Base-by-base conservation (phyloP, 2,113 vertebrate genomes). In the Gnathonemus longibarbis region DNA sequence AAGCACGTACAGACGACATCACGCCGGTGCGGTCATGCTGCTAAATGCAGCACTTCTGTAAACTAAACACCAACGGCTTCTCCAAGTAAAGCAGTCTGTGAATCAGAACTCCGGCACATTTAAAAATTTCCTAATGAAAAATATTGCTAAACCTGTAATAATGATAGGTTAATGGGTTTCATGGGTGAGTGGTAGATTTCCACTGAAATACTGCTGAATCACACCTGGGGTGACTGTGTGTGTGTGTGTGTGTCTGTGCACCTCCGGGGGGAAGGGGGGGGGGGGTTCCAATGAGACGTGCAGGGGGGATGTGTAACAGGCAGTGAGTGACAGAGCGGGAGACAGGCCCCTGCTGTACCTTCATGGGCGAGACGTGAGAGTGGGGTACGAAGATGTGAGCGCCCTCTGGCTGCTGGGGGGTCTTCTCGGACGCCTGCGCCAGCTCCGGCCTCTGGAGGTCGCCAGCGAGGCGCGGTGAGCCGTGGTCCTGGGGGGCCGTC, bases 341-440 rank as follows among this genome's bases (percentile, higher is more conserved):
- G 31, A 39, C 70, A 39, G 70, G 70, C 35, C 11, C 13, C 11
- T 35, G 50, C 56, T 92, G 58, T 96, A 97, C 97, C 97, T 97
- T 98, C 92, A 97, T 91, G 50, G 97, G 97, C 31, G 97, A 97
- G 93, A 97, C 97, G 93, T 99, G 98, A 91, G 98, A 96, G 92
- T 98, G 98, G 91, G 97, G 97, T 93, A 99, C 98, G 93, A 97
- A 98, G 94, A 98, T 97, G 77, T 98, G 98, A 45, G 99, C 96
- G 83, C 97, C 98, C 91, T 99, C 97, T 84, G 99, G 98, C 92
- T 98, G 97, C 15, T 98, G 98, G 80, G 99, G 95, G 91, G 97
- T 98, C 93, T 97, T 97, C 94, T 99, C 98, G 0, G 98, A 97
- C 70, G 99, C 97, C 48, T 99, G 98, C 90, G 98, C 98, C 91